Evolutionary conservation across 2,888 invertebrate species (phyloP).

Genomic region (Proisotoma minuta): DNA sequence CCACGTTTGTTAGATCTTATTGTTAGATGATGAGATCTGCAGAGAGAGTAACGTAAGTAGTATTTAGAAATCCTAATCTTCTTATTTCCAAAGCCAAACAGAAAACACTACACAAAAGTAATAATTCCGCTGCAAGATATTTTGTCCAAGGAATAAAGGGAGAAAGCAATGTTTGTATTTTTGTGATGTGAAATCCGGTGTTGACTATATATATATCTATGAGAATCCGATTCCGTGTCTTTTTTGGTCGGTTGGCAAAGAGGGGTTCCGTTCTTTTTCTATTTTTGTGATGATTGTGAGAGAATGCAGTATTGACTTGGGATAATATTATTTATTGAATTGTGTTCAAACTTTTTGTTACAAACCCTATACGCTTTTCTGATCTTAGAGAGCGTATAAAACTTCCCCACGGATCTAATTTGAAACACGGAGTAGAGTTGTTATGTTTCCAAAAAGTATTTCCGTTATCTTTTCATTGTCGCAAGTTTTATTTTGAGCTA

Average conservation of each 20-base stretch:
- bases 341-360: neutral
- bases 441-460: too few species aligned
- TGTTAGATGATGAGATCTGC: neutral
- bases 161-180: neutral
- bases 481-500: too few species aligned
- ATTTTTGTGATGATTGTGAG: neutral
- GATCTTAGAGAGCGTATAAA: neutral
- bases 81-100: neutral
- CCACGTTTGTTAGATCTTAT: neutral
- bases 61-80: neutral
- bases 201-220: too few species aligned
- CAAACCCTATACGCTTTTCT: neutral
- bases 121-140: neutral
- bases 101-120: neutral
- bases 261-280: neutral
- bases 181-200: neutral
- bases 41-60: neutral
- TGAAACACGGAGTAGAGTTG: too few species aligned
- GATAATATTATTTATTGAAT: conserved; percentile 1
- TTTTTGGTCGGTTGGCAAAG: neutral
- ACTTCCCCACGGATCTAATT: neutral
- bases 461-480: too few species aligned
- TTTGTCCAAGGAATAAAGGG: neutral
- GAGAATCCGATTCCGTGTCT: neutral
- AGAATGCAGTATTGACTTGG: neutral